Evolutionary conservation across 2,797 vertebrate species (phyloP), one percentile per base, ranked within the genome.

Genomic region (Coregonus suidteri): DNA sequence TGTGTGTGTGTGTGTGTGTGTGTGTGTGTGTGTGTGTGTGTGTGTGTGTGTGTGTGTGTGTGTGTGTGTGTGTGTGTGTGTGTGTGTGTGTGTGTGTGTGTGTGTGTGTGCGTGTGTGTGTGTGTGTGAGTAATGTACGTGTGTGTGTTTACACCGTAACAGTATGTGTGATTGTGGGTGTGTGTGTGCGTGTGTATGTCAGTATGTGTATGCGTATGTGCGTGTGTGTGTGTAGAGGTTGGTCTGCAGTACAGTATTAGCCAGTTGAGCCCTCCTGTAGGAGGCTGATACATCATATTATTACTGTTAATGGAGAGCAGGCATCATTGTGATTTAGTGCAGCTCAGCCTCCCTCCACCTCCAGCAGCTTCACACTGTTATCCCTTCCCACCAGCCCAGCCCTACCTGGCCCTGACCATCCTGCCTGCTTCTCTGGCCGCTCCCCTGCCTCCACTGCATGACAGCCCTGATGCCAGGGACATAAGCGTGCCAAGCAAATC

Each of bases 381-480:
- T 47, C 68, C 35, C 18, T 47, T 18, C 68, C 15, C 16, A n/a
- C 67, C 18, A 30, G 52, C 30, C 51, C 30, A 30, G 7, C 15
- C 53, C 54, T 14, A 30, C 34, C 54, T 37, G 53, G 71, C 73
- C 41, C 41, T 47, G 41, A 47, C 41, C 41, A 47, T 47, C 81
- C 88, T 88, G 35, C 35, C 35, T 35, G 34, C 31, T 3, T 34
- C 6, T 7, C 41, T 47, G 41, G 7, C 41, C 2, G 2, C 41
- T 47, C 41, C 41, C 41, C 41, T 47, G 79, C 87, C 91, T 83
- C 88, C 87, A 84, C 87, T 82, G 76, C 86, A 85, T 88, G 85
- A 91, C 86, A 90, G 86, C 79, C 80, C 87, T 91, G 94, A 93
- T 91, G 91, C 91, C 89, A 90, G 87, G 88, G 88, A 92, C 93